Conservation (phyloP, 2,797 vertebrate genomes). For the Sylvilagus floridanus region DNA sequence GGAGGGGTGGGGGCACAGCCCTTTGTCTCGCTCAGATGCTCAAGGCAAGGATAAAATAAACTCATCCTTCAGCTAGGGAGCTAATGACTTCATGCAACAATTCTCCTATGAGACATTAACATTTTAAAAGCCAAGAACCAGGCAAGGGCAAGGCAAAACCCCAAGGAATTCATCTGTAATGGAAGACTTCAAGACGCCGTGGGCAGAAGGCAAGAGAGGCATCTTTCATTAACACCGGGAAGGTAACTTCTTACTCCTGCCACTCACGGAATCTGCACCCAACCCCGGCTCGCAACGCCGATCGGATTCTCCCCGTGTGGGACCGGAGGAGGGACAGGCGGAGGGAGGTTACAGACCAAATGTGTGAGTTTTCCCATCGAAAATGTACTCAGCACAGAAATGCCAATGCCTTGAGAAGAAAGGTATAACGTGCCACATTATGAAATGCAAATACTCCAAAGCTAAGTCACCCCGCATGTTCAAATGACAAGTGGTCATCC, state of each 20-base stretch:
- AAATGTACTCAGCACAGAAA: not conserved
- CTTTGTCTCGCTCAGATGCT: not conserved
- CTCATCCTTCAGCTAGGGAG: not conserved
- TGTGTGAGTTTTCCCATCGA: not conserved
- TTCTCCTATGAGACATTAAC: not conserved
- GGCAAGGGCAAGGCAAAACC: not conserved
- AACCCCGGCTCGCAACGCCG: not conserved
- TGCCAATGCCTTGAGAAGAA: not conserved
- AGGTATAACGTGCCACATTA: not conserved
- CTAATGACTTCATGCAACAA: conserved; percentile 57
- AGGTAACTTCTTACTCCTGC: not conserved
- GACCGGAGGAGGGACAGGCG: too few species aligned
- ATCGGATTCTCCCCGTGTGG: not conserved
- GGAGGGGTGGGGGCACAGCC: not conserved
- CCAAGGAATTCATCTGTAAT: conserved; percentile 2
- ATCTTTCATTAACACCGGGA: conserved; percentile 19
- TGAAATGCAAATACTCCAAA: not conserved
- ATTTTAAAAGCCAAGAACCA: conserved; percentile 60
- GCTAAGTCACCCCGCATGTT: not conserved
- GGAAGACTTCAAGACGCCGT: not conserved
- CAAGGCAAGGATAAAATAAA: conserved; percentile 29
- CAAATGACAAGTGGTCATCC: not conserved
- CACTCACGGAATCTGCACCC: not conserved
- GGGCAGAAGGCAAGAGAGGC: not conserved
- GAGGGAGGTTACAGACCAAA: not conserved